These are phyloP conservation scores for Ceraclea dissimilis DNA, from an alignment of 2,888 invertebrate species.

Conservation along the genomic window DNA sequence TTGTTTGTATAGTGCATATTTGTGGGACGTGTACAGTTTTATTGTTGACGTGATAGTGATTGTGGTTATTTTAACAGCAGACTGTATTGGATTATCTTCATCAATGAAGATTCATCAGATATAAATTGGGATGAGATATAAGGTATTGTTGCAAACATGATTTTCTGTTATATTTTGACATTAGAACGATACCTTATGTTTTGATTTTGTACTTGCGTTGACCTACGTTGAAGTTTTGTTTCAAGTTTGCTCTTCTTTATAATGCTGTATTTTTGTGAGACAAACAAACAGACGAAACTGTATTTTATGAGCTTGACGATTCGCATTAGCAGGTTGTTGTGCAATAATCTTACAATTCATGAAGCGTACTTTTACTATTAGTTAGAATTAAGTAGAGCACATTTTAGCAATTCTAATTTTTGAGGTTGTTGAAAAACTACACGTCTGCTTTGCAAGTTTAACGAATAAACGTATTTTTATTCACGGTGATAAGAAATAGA, in stretches of 20 bases:
- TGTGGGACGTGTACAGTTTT: constrained; percentile 21
- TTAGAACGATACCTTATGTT: constrained; percentile 19
- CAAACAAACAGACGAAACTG: no score
- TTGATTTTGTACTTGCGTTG: constrained; percentile 11
- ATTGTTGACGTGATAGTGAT: constrained; percentile 16
- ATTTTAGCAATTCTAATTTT: neutral
- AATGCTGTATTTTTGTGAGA: no score
- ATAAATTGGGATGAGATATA: constrained; percentile 23
- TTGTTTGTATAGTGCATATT: constrained; percentile 10
- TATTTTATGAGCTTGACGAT: no score
- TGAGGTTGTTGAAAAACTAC: neutral
- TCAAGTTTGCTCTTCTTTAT: no score
- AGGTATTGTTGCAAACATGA: constrained; percentile 15
- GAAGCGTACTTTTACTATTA: no score
- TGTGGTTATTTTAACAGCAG: constrained; percentile 9
- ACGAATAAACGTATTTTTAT: neutral
- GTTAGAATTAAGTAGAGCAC: neutral
- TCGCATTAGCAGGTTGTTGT: no score
- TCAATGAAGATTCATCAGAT: constrained; percentile 19
- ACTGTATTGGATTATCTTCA: constrained; percentile 13
- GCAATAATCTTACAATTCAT: no score
- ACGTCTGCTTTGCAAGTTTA: neutral
- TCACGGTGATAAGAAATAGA: neutral
- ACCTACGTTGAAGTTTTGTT: neutral
- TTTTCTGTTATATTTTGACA: constrained; percentile 14